Percentiles rank a stretch among this genome's conserved stretches.
Conservation (phyloP, 1,140 invertebrate genomes). For the Drosophila murphyi region DNA sequence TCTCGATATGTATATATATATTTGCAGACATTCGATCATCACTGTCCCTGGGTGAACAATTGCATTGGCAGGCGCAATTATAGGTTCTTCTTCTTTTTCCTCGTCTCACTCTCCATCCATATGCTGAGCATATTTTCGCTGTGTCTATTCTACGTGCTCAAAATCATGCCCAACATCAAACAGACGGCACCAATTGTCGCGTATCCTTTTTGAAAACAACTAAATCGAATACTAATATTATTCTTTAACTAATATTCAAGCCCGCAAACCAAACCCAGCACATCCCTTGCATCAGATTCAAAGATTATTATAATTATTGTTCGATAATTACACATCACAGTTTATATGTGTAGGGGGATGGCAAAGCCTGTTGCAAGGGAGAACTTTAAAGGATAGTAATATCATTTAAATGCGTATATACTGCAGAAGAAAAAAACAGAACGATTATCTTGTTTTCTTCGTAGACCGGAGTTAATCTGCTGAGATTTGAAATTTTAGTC, state of each 20-base stretch:
- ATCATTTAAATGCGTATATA: no score
- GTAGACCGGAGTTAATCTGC: no score
- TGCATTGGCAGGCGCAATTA: conserved; percentile 99
- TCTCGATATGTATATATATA: no score
- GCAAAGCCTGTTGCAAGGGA: no score
- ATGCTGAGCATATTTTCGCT: conserved; percentile 98
- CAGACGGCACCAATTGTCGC: conserved; percentile 94
- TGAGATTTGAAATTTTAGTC: no score
- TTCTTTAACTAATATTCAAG: not conserved
- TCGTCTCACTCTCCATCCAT: conserved; percentile 97
- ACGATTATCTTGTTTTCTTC: no score
- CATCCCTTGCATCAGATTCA: no score
- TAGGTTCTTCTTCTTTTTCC: conserved; percentile 99
- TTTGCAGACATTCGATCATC: conserved; percentile 99
- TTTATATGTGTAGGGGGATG: no score
- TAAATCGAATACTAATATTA: not conserved
- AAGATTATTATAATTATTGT: no score
- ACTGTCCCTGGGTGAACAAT: conserved; percentile 99
- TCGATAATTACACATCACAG: no score
- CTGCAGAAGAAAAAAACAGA: no score
- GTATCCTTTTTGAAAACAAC: conserved; percentile 86
- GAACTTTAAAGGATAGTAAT: no score
- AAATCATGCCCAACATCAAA: conserved; percentile 92
- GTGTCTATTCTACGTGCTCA: conserved; percentile 95
- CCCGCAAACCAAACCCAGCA: not conserved